Evolutionary conservation across 2,797 vertebrate genomes (phyloP).

Genomic region (Peromyscus eremicus): DNA sequence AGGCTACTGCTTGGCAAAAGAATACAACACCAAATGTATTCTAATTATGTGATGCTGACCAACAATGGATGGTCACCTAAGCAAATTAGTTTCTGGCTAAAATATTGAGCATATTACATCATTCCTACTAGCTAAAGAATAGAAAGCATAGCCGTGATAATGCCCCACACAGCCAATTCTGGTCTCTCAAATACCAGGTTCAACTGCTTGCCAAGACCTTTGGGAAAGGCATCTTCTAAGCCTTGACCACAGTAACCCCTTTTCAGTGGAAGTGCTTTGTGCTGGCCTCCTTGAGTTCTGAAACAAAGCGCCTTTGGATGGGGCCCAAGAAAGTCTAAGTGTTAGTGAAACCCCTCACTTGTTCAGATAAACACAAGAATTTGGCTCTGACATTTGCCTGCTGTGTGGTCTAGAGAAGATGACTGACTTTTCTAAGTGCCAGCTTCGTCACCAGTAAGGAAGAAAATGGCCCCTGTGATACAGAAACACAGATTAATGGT

Average conservation of each 20-base stretch:
- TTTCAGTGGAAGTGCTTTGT: background rate
- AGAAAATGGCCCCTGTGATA: conserved; percentile 7
- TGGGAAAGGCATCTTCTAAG: background rate
- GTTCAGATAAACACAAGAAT: conserved; percentile 59
- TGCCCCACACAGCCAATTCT: background rate
- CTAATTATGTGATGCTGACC: background rate
- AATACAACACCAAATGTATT: background rate
- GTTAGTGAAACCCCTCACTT: conserved; percentile 32
- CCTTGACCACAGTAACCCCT: background rate
- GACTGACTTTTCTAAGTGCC: conserved; percentile 48
- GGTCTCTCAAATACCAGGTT: conserved; percentile 22
- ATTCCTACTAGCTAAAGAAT: conserved; percentile 25
- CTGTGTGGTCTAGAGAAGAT: conserved; percentile 51
- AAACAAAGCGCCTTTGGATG: conserved; percentile 42
- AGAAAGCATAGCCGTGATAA: conserved; percentile 16
- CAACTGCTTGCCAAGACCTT: background rate
- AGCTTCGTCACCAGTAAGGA: conserved; percentile 22
- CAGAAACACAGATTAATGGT: conserved; percentile 59
- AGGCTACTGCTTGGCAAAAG: background rate
- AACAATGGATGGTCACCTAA: background rate
- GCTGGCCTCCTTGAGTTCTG: background rate
- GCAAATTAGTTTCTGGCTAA: conserved; percentile 55
- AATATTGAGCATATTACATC: conserved; percentile 19
- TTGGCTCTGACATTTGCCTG: conserved; percentile 50
- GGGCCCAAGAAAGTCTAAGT: conserved; percentile 34